Percentiles rank a stretch among this genome's conserved stretches.
These are phyloP conservation scores for Centroberyx gerrardi DNA, from an alignment of 2,797 vertebrate genomes.

Conservation along the genomic window DNA sequence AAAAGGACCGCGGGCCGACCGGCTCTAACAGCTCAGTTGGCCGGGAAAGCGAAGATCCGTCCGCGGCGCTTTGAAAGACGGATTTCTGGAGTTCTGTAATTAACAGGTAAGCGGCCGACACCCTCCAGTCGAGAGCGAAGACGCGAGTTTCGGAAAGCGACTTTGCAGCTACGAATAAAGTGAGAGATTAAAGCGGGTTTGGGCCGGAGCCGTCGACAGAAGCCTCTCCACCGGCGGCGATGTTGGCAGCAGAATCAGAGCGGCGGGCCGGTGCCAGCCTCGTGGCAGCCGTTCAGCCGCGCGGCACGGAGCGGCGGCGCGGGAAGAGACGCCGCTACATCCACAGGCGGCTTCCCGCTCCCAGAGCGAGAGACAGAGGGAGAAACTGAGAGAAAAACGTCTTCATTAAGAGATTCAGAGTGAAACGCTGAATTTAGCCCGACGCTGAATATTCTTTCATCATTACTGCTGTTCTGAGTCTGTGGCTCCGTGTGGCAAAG, in stretches of 20 bases:
- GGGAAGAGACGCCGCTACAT: slow-evolving; percentile 19
- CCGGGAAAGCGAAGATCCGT: slow-evolving; percentile 27
- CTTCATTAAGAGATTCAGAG: slow-evolving; percentile 43
- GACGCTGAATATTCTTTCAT: slow-evolving; percentile 10
- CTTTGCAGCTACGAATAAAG: slow-evolving; percentile 55
- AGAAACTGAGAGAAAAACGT: slow-evolving; percentile 9
- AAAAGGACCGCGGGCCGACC: slow-evolving; percentile 13
- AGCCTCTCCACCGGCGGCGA: slow-evolving; percentile 42
- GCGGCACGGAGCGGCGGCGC: no score
- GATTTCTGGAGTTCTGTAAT: slow-evolving; percentile 48
- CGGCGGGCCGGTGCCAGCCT: slow-evolving; percentile 62
- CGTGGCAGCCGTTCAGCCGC: slow-evolving; percentile 49
- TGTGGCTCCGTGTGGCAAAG: not conserved
- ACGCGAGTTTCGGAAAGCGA: slow-evolving; percentile 47
- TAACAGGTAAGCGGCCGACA: slow-evolving; percentile 61
- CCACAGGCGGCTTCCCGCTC: not conserved
- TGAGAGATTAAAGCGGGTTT: slow-evolving; percentile 52
- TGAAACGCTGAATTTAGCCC: slow-evolving; percentile 10
- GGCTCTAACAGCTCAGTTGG: slow-evolving; percentile 43
- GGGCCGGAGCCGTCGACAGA: slow-evolving; percentile 46
- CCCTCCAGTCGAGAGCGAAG: slow-evolving; percentile 23
- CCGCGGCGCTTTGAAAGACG: slow-evolving; percentile 19
- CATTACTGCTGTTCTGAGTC: not conserved
- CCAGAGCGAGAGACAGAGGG: not conserved
- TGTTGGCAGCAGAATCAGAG: slow-evolving; percentile 74